Percentiles rank a stretch among this genome's conserved stretches.
phyloP scores from a whole-genome alignment of 2,113 vertebrate species.

The Burhinus bistriatus region DNA sequence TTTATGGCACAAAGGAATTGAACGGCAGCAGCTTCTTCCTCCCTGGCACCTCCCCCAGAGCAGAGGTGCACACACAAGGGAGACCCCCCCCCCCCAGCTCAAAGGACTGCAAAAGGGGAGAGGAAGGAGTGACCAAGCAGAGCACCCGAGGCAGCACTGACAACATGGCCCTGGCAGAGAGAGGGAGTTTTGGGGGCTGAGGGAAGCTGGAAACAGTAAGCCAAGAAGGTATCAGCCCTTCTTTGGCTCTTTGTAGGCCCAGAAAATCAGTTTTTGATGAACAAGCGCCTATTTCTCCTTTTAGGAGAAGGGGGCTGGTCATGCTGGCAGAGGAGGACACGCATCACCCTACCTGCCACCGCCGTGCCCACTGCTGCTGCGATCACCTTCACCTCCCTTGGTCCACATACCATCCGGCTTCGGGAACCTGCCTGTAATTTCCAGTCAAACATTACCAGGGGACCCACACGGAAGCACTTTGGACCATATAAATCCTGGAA shows the following conservation, averaged over 20 bases:
- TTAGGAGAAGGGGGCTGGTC: neutral
- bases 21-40: neutral
- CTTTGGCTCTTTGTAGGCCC: neutral
- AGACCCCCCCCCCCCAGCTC: neutral
- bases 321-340: rapidly evolving
- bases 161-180: neutral
- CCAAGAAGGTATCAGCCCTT: neutral
- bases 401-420: neutral
- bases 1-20: neutral
- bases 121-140: neutral
- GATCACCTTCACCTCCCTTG: neutral
- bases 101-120: neutral
- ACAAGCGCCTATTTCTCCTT: neutral
- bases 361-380: neutral
- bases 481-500: neutral
- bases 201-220: neutral
- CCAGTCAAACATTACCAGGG: neutral
- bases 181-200: neutral
- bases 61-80: neutral
- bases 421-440: rapidly evolving
- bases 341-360: neutral
- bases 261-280: neutral
- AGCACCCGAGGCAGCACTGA: neutral
- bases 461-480: neutral
- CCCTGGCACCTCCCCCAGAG: neutral